Evolutionary conservation across 2,888 invertebrate genomes (phyloP), one percentile per base, ranked within the genome.

Genomic region (Acanthosepion pharaonis): DNA sequence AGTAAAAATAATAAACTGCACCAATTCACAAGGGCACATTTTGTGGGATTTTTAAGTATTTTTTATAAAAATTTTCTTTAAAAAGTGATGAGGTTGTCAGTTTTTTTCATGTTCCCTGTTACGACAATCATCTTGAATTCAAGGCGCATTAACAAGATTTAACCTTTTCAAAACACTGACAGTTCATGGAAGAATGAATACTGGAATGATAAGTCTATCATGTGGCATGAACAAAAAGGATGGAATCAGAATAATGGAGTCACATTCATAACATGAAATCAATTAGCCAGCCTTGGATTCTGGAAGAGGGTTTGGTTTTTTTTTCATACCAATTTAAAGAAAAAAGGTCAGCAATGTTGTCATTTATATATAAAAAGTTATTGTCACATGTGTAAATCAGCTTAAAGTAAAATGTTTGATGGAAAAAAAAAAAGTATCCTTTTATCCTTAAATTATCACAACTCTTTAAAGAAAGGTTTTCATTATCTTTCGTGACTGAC

Each of bases 1-100:
- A 78, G 78, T 78, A 78, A 78, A 78, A 78, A 78, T 78, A 78
- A 78, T 78, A 78, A 78, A 78, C 78, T 78, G 78, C 78, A 78
- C 78, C 78, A 78, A 78, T n/a, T 78, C 78, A 78, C 78, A 78
- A 78, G 78, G 78, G 78, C 78, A 78, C 78, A 78, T 78, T 78
- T 78, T 78, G 78, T 78, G 78, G 78, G 78, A 28, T 78, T 78
- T 78, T n/a, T 78, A 78, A 78, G 78, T 78, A n/a, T n/a, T 78
- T 78, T 78, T 78, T 78, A n/a, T 78, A 78, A n/a, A 78, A 78
- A 78, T 25, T 6, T 78, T 78, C 25, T 78, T 78, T 78, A n/a
- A n/a, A 78, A 78, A 78, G 78, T 78, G 78, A 78, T 78, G 78
- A 78, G 78, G 78, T 78, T 78, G 78, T 78, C 78, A 78, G 78